Evolutionary conservation across 2,888 invertebrate species (phyloP).

Genomic region (Athetis lepigone): DNA sequence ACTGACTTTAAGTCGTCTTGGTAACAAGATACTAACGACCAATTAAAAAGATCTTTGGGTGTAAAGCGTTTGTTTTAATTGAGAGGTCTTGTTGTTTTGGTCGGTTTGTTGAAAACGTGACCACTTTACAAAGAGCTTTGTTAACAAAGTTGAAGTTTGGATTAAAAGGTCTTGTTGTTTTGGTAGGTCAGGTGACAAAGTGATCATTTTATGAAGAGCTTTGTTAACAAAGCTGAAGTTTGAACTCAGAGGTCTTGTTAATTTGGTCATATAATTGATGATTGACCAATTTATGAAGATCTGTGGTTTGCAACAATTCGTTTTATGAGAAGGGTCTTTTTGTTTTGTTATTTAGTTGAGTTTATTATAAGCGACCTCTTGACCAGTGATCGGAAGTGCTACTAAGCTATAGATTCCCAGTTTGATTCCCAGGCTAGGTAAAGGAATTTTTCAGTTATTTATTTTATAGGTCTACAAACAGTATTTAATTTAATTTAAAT

Average conservation of each 20-base stretch:
- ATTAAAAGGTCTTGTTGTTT: no score
- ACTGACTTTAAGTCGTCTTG: slow-evolving; percentile 4
- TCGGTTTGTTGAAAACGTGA: no score
- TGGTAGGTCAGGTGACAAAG: background rate
- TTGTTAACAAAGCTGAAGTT: background rate
- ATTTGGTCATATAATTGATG: background rate
- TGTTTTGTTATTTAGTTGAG: background rate
- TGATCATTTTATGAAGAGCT: no score
- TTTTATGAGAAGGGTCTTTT: background rate
- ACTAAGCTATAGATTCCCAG: no score
- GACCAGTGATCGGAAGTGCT: no score
- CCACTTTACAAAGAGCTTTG: no score
- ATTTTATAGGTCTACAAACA: no score
- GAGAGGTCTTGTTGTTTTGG: background rate
- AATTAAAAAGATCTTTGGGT: background rate
- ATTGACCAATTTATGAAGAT: background rate
- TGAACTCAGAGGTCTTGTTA: background rate
- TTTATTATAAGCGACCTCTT: no score
- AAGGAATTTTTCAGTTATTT: no score
- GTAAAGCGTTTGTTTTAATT: background rate
- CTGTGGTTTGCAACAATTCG: background rate
- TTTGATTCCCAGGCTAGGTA: no score
- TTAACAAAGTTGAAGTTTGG: background rate
- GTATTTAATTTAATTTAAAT: no score
- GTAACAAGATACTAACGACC: background rate